phyloP scores from a whole-genome alignment of 2,113 vertebrate species.

The Anser brachyrhynchus region DNA sequence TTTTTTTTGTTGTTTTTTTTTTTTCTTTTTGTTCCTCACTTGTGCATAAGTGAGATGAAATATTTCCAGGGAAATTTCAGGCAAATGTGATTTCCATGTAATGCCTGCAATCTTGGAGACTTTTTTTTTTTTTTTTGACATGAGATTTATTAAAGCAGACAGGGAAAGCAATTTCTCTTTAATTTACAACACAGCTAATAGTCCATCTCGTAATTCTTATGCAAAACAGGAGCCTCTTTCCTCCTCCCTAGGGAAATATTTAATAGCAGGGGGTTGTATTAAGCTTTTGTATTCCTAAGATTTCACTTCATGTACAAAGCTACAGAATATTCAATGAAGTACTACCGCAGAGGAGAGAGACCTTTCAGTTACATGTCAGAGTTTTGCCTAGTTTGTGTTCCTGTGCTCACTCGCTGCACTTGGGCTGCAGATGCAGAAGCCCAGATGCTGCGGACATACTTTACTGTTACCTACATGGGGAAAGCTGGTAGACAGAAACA shows the following conservation, averaged over 20 bases:
- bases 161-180: slow-evolving; percentile 38
- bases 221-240: slow-evolving; percentile 41
- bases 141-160: slow-evolving; percentile 43
- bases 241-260: slow-evolving; percentile 4
- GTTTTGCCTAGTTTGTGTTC: background rate
- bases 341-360: background rate
- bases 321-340: background rate
- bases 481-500: background rate
- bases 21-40: background rate
- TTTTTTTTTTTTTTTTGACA: background rate
- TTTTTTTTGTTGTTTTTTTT: background rate
- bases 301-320: slow-evolving; percentile 12
- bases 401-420: background rate
- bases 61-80: slow-evolving; percentile 11
- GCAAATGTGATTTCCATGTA: slow-evolving; percentile 1
- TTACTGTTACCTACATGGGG: background rate
- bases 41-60: slow-evolving; percentile 8
- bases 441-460: background rate
- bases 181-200: slow-evolving; percentile 45
- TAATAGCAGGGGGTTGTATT: slow-evolving; percentile 12
- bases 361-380: background rate
- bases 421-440: background rate
- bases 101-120: background rate
- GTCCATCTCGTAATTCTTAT: slow-evolving; percentile 38
- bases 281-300: background rate